Evolutionary conservation across 2,888 invertebrate species (phyloP).

Genomic region (Oscheius sp.): DNA sequence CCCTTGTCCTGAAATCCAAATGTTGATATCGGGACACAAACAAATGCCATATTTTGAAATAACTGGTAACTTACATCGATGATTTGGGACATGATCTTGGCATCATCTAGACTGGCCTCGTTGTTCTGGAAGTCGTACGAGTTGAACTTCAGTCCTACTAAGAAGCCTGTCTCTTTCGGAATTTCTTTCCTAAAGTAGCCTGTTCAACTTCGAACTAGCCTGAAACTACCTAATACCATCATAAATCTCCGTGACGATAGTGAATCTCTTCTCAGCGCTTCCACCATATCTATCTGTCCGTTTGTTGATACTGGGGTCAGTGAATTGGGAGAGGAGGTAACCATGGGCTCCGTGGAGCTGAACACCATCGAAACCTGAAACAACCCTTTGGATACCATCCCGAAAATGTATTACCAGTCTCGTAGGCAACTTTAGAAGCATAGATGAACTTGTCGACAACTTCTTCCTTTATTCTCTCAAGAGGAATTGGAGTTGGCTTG

Average conservation of each 20-base stretch:
- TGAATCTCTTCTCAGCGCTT: conserved; percentile 50
- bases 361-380: conserved; percentile 60
- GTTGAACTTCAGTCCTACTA: conserved; percentile 63
- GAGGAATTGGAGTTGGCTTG: conserved; percentile 52
- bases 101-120: conserved; percentile 41
- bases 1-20: conserved; percentile 43
- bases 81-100: conserved; percentile 9
- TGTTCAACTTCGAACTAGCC: not conserved
- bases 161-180: conserved; percentile 46
- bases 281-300: conserved; percentile 65
- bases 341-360: conserved; percentile 65
- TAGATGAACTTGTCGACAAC: conserved; percentile 51
- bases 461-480: conserved; percentile 59
- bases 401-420: conserved; percentile 34
- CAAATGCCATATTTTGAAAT: not conserved
- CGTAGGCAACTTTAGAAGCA: conserved; percentile 45
- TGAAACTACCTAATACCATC: conserved; percentile 52
- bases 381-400: not conserved
- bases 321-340: conserved; percentile 63
- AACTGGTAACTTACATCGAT: not conserved
- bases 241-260: conserved; percentile 60
- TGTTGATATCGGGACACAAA: not conserved
- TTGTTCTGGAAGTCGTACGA: conserved; percentile 63
- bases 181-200: not conserved
- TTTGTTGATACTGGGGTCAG: conserved; percentile 62